Percentiles rank a stretch among this genome's conserved stretches.
These are phyloP conservation scores for Dendrocincla fuliginosa DNA, from an alignment of 2,797 vertebrate genomes.

Conservation along the genomic window DNA sequence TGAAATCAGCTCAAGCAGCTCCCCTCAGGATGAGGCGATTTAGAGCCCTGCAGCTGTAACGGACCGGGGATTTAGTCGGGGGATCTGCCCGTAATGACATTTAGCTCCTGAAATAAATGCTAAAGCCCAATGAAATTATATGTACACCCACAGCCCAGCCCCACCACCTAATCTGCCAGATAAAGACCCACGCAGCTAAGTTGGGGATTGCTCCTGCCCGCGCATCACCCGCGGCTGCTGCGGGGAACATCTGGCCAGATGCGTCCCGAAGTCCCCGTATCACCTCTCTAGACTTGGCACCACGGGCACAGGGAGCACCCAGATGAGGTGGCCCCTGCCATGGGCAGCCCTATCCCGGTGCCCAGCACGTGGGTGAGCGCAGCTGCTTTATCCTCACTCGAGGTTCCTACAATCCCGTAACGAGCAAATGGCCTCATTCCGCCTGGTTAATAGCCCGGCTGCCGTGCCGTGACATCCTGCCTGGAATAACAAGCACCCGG, in stretches of 20 bases:
- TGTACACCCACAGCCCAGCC: neutral
- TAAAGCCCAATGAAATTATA: constrained; percentile 57
- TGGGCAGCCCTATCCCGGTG: rapidly evolving
- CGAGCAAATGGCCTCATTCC: constrained; percentile 56
- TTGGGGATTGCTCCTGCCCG: neutral
- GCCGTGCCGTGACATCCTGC: constrained; percentile 43
- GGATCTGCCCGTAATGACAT: constrained; percentile 67
- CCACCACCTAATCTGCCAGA: neutral
- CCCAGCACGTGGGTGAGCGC: rapidly evolving
- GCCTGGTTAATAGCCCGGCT: constrained; percentile 56
- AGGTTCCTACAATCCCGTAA: neutral
- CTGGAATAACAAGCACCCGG: constrained; percentile 63
- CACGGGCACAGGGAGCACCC: rapidly evolving
- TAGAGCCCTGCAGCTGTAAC: constrained; percentile 38
- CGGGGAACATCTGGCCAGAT: neutral
- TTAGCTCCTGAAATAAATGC: constrained; percentile 56
- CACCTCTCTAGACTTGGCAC: rapidly evolving
- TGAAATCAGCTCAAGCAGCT: constrained; percentile 16
- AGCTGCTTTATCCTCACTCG: neutral
- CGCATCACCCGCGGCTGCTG: rapidly evolving
- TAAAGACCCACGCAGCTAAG: neutral
- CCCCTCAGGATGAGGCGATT: neutral
- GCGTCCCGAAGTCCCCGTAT: neutral
- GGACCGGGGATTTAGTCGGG: constrained; percentile 41
- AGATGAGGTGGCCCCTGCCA: rapidly evolving